Percentiles rank a stretch among this genome's conserved stretches.
phyloP scores from a whole-genome alignment of 2,113 vertebrate species.

The Heterochromis multidens region DNA sequence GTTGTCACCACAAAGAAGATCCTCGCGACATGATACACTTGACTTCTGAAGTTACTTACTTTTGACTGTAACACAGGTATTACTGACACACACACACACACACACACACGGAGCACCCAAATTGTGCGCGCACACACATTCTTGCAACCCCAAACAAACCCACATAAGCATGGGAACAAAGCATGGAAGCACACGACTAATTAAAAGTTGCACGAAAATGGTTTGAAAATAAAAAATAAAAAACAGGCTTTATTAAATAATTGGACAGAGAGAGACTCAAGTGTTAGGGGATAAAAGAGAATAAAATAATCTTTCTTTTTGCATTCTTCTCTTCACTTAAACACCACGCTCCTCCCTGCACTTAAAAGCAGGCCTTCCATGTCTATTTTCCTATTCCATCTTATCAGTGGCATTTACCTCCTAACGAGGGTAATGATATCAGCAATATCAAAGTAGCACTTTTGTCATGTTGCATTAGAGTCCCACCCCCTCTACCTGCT shows the following conservation, averaged over 20 bases:
- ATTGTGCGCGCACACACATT: neutral
- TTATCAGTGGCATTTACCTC: slow-evolving; percentile 73
- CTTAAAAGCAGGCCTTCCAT: slow-evolving; percentile 64
- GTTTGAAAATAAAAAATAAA: neutral
- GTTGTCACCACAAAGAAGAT: slow-evolving; percentile 69
- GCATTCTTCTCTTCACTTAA: slow-evolving; percentile 44
- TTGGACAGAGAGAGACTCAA: slow-evolving; percentile 18
- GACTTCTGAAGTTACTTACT: slow-evolving; percentile 70
- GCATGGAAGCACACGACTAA: neutral
- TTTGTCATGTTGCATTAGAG: slow-evolving; percentile 74
- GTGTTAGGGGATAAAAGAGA: slow-evolving; percentile 44
- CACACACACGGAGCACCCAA: neutral
- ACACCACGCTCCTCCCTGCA: slow-evolving; percentile 58
- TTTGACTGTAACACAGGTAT: slow-evolving; percentile 58
- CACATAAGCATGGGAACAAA: neutral
- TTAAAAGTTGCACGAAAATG: neutral
- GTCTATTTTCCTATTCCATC: slow-evolving; percentile 73
- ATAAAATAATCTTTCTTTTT: slow-evolving; percentile 19
- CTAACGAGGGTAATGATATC: slow-evolving; percentile 67
- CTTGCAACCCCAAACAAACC: neutral
- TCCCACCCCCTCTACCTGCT: slow-evolving; percentile 58
- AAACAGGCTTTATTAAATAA: slow-evolving; percentile 5
- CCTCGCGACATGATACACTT: slow-evolving; percentile 58
- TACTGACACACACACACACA: slow-evolving; percentile 12
- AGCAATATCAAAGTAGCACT: slow-evolving; percentile 75